phyloP scores from a whole-genome alignment of 2,113 vertebrate genomes.

The Trichomycterus rosablanca region DNA sequence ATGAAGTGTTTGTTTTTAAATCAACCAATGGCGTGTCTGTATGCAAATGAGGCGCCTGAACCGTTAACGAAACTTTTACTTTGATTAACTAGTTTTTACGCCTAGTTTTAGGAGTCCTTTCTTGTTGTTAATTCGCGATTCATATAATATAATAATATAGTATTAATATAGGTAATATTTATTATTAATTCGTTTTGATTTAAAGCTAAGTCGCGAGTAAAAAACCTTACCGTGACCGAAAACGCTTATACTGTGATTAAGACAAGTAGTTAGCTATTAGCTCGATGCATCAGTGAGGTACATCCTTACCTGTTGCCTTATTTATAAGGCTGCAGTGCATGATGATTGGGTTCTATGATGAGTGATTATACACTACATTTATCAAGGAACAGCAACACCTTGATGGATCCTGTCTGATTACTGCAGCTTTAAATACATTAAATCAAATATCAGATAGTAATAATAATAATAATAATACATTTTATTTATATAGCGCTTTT shows the following conservation, averaged over 20 bases:
- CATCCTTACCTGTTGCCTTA: slow-evolving; percentile 38
- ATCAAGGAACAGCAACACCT: background rate
- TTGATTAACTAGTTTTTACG: too few relatives aligned
- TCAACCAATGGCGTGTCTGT: slow-evolving; percentile 16
- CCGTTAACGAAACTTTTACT: background rate
- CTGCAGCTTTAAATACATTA: too few relatives aligned
- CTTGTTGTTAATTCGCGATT: accelerated
- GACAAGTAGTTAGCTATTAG: accelerated
- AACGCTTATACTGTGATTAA: background rate
- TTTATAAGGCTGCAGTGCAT: slow-evolving; percentile 29
- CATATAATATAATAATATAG: background rate
- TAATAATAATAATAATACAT: too few relatives aligned
- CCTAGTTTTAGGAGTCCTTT: background rate
- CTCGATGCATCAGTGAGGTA: background rate
- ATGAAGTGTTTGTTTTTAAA: background rate
- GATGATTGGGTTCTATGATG: slow-evolving; percentile 43
- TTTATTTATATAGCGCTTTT: too few relatives aligned
- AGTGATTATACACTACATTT: slow-evolving; percentile 30
- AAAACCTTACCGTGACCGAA: slow-evolving; percentile 5
- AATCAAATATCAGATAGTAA: too few relatives aligned
- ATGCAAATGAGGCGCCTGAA: slow-evolving; percentile 5
- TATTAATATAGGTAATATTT: too few relatives aligned
- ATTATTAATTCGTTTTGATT: too few relatives aligned
- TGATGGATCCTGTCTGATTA: background rate
- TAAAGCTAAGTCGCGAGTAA: too few relatives aligned